phyloP scores from a whole-genome alignment of 2,797 vertebrate genomes.

The Masticophis lateralis region DNA sequence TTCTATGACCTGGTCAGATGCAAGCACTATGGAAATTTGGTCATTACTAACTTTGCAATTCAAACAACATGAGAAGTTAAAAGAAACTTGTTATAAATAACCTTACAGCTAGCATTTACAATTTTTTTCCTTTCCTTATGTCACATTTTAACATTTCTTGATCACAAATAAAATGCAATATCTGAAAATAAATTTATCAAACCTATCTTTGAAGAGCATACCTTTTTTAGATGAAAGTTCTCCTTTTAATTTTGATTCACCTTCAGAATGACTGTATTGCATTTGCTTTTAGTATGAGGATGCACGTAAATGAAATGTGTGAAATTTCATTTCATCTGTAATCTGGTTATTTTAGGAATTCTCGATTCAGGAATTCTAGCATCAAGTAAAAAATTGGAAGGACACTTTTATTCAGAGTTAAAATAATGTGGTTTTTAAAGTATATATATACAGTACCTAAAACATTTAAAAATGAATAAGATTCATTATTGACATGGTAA shows the following conservation, averaged over 20 bases:
- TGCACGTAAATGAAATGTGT: too few species aligned
- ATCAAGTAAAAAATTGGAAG: neutral
- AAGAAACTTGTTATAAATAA: conserved; percentile 43
- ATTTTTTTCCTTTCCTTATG: conserved; percentile 23
- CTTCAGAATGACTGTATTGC: neutral
- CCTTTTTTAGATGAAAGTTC: conserved; percentile 38
- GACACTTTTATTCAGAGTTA: neutral
- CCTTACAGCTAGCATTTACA: neutral
- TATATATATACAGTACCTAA: neutral
- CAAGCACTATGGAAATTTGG: neutral
- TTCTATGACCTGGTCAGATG: neutral
- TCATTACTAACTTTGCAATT: conserved; percentile 36
- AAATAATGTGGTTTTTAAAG: neutral
- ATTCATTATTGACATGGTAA: neutral
- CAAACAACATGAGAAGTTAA: conserved; percentile 43
- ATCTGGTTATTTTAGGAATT: neutral
- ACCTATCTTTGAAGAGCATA: conserved; percentile 34
- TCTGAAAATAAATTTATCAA: conserved; percentile 53
- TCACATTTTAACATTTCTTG: conserved; percentile 39
- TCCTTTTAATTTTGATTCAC: conserved; percentile 14
- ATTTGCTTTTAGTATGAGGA: neutral
- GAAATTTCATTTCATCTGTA: neutral
- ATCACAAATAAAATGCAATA: conserved; percentile 34
- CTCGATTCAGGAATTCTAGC: neutral
- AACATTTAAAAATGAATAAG: neutral